Conservation (phyloP, 2,113 vertebrate species). For the Leuciscus idus region DNA sequence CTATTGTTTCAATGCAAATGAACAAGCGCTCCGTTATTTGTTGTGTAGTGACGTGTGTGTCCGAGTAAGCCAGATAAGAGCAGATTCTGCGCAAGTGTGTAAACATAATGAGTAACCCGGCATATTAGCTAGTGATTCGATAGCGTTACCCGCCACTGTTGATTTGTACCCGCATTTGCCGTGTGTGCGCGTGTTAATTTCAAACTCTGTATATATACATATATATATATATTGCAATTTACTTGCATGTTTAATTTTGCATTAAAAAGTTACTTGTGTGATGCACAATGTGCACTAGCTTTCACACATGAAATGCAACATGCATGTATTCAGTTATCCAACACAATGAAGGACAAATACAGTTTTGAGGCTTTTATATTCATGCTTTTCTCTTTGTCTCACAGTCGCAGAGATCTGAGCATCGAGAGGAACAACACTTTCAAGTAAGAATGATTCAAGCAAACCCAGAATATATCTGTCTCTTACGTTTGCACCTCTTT, state of each 20-base stretch:
- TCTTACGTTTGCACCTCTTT: background rate
- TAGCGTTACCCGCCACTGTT: no score
- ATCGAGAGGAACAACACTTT: conserved; percentile 81
- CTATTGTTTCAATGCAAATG: no score
- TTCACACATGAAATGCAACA: background rate
- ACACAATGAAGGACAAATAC: background rate
- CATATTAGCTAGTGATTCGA: no score
- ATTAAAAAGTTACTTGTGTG: background rate
- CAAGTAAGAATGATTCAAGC: conserved; percentile 68
- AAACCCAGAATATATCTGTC: background rate
- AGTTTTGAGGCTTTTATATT: background rate
- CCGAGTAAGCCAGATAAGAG: no score
- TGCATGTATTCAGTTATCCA: background rate
- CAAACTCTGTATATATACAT: no score
- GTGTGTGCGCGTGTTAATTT: no score
- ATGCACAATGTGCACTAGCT: no score
- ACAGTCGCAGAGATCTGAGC: conserved; percentile 85
- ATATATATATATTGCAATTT: background rate
- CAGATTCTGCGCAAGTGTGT: no score
- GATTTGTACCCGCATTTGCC: no score
- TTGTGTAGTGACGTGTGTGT: no score
- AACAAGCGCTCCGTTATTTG: no score
- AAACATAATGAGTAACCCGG: no score
- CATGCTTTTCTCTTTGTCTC: conserved; percentile 22
- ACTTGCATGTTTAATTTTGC: background rate